Percentiles rank a stretch among this genome's conserved stretches.
These are phyloP conservation scores for Drosophila anomelani DNA, from an alignment of 2,888 invertebrate genomes.

Conservation along the genomic window DNA sequence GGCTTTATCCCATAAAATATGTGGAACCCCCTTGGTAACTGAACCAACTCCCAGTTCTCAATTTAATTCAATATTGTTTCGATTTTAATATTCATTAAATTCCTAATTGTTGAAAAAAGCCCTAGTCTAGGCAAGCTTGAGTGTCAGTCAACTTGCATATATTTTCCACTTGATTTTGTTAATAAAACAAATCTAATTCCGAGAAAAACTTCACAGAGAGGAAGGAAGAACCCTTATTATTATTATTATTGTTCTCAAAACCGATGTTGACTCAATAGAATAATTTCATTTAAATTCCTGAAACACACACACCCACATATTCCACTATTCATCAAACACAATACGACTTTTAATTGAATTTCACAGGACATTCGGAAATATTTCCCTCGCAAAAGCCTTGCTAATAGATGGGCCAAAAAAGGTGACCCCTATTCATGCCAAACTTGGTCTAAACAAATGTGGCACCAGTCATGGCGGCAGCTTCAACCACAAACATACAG, in stretches of 20 bases:
- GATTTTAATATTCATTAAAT: conserved; percentile 8
- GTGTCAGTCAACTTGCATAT: not conserved
- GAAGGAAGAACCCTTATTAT: not conserved
- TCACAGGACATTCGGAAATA: not conserved
- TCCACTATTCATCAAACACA: not conserved
- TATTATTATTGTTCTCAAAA: not conserved
- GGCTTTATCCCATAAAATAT: not conserved
- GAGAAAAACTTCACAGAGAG: not conserved
- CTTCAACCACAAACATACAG: not conserved
- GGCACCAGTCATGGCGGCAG: not conserved
- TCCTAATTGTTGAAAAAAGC: not conserved
- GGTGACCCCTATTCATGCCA: not conserved
- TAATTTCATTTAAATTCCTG: not conserved
- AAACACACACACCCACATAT: too few species aligned
- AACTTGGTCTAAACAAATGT: conserved; percentile 27
- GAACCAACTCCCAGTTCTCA: not conserved
- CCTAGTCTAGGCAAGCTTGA: not conserved
- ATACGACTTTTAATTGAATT: conserved; percentile 16
- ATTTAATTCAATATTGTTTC: conserved; percentile 12
- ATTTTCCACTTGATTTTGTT: conserved; percentile 16
- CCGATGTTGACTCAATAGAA: conserved; percentile 3
- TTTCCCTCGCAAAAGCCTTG: not conserved
- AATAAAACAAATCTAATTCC: conserved; percentile 8
- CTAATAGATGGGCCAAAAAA: conserved; percentile 3
- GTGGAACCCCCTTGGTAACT: not conserved